Evolutionary conservation across 2,797 vertebrate genomes (phyloP), one percentile per base, ranked within the genome.

Genomic region (Epinephelus coioides): DNA sequence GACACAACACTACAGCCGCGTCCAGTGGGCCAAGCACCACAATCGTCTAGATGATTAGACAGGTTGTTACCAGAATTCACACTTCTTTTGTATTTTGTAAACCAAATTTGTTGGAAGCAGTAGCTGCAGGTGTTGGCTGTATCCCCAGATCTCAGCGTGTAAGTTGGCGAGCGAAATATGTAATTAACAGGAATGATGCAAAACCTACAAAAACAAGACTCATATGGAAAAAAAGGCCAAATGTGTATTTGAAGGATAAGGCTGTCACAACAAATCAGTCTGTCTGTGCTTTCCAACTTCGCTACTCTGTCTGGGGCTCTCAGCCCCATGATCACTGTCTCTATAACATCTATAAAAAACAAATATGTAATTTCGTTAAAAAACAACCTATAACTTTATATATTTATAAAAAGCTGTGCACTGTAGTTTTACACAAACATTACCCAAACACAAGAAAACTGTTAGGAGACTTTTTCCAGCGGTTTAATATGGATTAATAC

Each of bases 71-170:
- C 56, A 67, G 67, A 30, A 66, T 56, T 79, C 61, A 38, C 67
- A 72, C 64, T 71, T 72, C 27, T 46, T 62, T 13, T 0, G 30
- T 55, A 18, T 71, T 82, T 81, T 79, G 63, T 67, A 65, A 76
- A 74, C 7, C 62, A 77, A 76, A 86, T 82, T 27, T 62, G 47
- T 76, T 81, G 38, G 71, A 86, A 66, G 60, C 3, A 19, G 9
- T 43, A 6, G 50, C 40, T 51, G 56, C 23, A n/a, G n/a, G 15
- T 3, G 6, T 80, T 81, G 83, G 78, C 70, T 17, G 3, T 63
- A 38, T 74, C 54, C 64, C 61, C 30, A 71, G 60, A 79, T 68
- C 73, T 61, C 66, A 69, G 50, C 30, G 27, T 65, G 76, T 53
- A 66, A n/a, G 4, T 63, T 72, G 67, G 77, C 5, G 1, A 17